Base-by-base conservation (phyloP, 2,113 vertebrate species). In the Lepus americanus region DNA sequence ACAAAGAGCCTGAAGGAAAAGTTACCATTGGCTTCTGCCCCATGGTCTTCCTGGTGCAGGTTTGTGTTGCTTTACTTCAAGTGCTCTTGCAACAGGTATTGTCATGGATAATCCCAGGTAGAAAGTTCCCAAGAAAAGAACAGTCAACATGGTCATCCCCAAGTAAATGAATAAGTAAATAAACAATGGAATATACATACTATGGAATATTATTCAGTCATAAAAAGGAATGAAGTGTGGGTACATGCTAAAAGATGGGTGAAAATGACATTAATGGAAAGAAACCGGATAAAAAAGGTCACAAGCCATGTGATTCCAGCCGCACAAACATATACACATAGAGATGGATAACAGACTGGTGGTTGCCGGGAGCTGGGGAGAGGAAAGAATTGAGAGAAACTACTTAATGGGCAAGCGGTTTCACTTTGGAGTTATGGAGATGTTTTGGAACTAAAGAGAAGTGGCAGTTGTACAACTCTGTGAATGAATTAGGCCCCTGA, bases 81-180 rank as follows among this genome's bases (percentile, higher is more conserved):
- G 20, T 86, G 87, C 59, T 95, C 90, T 97, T 97, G 92, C 95
- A 98, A 97, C 91, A 96, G 97, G 93, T 94, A 97, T 97, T 97
- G 97, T 96, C 90, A 92, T 95, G 97, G 96, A 96, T 98, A 97
- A 97, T 98, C 97, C 97, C 92, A 98, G 97, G 97, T 96, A 98
- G 90, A 36, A 81, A 80, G 8, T 97, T 59, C 10, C 96, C 63
- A 96, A 97, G 93, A 20, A 23, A 59, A 25, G 90, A 94, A 70
- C 3, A 51, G 64, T 2, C 29, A 66, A 94, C 90, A 92, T 22
- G 33, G 9, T 7, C 39, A 49, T 64, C n/a, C 87, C 31, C 51
- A 17, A 36, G 70, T 39, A 55, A 74, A 44, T 39, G 20, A 59
- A 73, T 27, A 80, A 73, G 92, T 22, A 83, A 31, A 83, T 25